Percentiles rank a stretch among this genome's conserved stretches.
phyloP scores from a whole-genome alignment of 2,888 invertebrate genomes.

The Drosophila greeni region DNA sequence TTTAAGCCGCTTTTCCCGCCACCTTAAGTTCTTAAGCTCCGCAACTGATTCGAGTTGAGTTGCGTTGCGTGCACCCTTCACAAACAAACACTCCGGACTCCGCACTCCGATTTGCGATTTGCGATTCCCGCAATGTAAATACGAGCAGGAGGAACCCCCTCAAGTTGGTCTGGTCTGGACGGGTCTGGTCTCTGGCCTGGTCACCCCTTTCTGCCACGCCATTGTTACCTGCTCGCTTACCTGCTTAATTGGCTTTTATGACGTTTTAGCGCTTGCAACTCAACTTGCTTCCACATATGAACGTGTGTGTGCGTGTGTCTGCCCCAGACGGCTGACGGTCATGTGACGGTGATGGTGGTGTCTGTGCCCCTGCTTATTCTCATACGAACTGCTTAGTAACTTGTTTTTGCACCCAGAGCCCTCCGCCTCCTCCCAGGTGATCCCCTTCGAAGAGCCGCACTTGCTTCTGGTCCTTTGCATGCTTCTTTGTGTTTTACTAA shows the following conservation, averaged over 20 bases:
- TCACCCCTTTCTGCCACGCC: slow-evolving; percentile 33
- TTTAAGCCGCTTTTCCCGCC: slow-evolving; percentile 62
- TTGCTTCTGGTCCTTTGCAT: slow-evolving; percentile 54
- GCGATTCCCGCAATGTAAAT: slow-evolving; percentile 58
- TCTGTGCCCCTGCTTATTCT: slow-evolving; percentile 38
- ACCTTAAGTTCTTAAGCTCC: slow-evolving; percentile 21
- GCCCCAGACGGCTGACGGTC: slow-evolving; percentile 31
- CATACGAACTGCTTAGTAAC: slow-evolving; percentile 37
- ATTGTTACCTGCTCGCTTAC: slow-evolving; percentile 57
- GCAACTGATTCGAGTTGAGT: slow-evolving; percentile 50
- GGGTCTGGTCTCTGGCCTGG: slow-evolving; percentile 33
- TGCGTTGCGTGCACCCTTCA: slow-evolving; percentile 57
- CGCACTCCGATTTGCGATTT: slow-evolving; percentile 22
- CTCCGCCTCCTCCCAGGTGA: slow-evolving; percentile 8
- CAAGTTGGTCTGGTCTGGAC: slow-evolving; percentile 57
- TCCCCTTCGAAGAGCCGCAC: slow-evolving; percentile 43
- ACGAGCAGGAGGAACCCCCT: slow-evolving; percentile 44
- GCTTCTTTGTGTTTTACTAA: slow-evolving; percentile 43
- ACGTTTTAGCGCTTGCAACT: slow-evolving; percentile 67
- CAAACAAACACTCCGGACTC: slow-evolving; percentile 38
- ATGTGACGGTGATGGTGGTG: slow-evolving; percentile 22
- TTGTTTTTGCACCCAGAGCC: slow-evolving; percentile 33
- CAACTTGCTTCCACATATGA: slow-evolving; percentile 17
- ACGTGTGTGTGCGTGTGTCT: slow-evolving; percentile 14
- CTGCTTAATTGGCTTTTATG: slow-evolving; percentile 74